These are phyloP conservation scores for Trochalopteron elliotii DNA, from an alignment of 2,113 vertebrate species.

Conservation along the genomic window DNA sequence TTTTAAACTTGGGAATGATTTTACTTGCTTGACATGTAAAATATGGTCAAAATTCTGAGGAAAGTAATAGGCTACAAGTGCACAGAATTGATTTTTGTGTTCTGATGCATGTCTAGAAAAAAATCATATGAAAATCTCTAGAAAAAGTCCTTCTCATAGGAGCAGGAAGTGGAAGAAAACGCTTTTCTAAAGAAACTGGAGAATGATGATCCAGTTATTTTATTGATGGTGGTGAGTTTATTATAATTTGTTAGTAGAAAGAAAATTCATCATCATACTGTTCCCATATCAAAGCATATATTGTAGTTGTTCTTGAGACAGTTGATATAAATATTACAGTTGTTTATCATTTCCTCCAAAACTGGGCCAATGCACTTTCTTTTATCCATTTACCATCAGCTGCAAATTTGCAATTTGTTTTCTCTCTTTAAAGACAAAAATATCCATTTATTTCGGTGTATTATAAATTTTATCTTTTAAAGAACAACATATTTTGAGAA, in stretches of 20 bases:
- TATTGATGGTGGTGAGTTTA: not conserved
- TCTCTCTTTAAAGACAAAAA: not conserved
- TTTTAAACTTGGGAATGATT: conserved; percentile 14
- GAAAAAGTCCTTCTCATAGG: not conserved
- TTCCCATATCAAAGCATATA: not conserved
- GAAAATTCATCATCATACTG: not conserved
- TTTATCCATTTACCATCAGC: not conserved
- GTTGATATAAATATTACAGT: not conserved
- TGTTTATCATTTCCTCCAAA: not conserved
- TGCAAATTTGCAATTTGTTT: not conserved
- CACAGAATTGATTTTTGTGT: conserved; percentile 1
- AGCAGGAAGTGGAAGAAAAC: not conserved
- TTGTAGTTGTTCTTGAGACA: not conserved
- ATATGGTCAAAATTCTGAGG: not conserved
- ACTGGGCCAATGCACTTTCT: not conserved
- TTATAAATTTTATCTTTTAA: not conserved
- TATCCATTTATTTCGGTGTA: fast-evolving
- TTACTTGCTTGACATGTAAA: conserved; percentile 23
- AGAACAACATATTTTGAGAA: not conserved
- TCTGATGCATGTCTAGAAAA: not conserved
- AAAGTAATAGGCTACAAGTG: not conserved
- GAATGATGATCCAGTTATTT: not conserved
- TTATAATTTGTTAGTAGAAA: not conserved
- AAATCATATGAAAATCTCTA: not conserved
- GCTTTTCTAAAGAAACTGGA: not conserved